These are phyloP conservation scores for Heteromurus nitidus DNA, from an alignment of 2,888 invertebrate genomes.

Conservation along the genomic window DNA sequence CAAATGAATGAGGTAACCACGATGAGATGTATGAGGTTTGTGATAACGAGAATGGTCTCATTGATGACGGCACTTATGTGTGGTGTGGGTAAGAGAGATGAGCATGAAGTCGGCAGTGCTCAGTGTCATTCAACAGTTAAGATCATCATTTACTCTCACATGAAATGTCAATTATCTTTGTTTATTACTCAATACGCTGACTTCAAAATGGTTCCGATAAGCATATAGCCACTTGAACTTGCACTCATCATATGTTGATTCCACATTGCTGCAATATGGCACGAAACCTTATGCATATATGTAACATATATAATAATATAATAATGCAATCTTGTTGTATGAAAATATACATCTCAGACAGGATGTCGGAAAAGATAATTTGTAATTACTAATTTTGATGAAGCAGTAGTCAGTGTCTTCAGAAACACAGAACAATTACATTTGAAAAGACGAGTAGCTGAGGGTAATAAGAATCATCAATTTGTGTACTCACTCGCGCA, in stretches of 20 bases:
- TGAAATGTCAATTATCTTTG: slow-evolving; percentile 3
- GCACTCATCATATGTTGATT: not conserved
- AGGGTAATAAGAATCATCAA: too few relatives aligned
- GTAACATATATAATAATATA: not conserved
- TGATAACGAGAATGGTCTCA: not conserved
- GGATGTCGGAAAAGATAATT: too few relatives aligned
- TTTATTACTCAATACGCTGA: not conserved
- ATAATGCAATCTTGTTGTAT: too few relatives aligned
- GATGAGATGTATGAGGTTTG: not conserved
- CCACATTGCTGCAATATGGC: too few relatives aligned
- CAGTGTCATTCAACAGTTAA: too few relatives aligned
- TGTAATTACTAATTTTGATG: too few relatives aligned
- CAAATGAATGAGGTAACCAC: not conserved
- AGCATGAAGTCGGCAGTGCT: not conserved
- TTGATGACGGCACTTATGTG: not conserved
- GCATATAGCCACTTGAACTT: slow-evolving; percentile 36
- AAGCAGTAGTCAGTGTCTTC: too few relatives aligned
- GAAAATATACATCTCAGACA: too few relatives aligned
- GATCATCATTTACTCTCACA: not conserved
- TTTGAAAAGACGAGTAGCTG: too few relatives aligned
- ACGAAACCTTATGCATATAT: too few relatives aligned
- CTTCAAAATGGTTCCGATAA: not conserved
- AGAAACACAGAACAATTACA: too few relatives aligned
- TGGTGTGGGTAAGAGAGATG: not conserved
- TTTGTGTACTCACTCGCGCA: too few relatives aligned